A percentile compares a stretch with the other conserved stretches of the same genome.
These are phyloP conservation scores for Drosophila borborema DNA, from an alignment of 2,888 invertebrate species.

Conservation along the genomic window DNA sequence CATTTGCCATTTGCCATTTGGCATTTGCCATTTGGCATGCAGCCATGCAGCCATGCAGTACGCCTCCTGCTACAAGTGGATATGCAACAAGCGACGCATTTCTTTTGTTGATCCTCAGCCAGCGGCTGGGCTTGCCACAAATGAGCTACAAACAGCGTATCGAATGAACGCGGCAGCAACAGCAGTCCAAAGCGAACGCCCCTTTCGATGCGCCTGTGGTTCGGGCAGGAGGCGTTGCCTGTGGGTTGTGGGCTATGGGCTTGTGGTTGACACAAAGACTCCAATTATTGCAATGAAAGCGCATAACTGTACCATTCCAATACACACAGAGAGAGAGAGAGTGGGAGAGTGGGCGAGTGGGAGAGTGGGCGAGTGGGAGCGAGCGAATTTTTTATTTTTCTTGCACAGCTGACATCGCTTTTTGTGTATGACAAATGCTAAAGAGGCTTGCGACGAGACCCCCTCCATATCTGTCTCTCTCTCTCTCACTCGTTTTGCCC, in stretches of 20 bases:
- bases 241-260: not conserved
- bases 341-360: not conserved
- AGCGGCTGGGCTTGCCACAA: conserved; percentile 14
- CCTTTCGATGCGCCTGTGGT: not conserved
- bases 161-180: conserved; percentile 18
- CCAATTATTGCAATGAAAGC: conserved; percentile 58
- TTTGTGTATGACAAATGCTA: conserved; percentile 64
- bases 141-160: conserved; percentile 34
- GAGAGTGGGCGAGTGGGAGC: not conserved
- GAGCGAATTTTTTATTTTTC: conserved; percentile 49
- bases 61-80: conserved; percentile 11
- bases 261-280: conserved; percentile 33
- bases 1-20: conserved; percentile 18
- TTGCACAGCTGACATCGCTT: conserved; percentile 56
- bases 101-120: conserved; percentile 43
- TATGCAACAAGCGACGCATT: conserved; percentile 50
- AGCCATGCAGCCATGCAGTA: not conserved
- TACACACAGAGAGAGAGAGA: conserved; percentile 13
- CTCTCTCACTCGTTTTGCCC: not conserved
- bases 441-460: conserved; percentile 38
- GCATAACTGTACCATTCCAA: conserved; percentile 51
- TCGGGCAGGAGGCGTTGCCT: not conserved
- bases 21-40: not conserved
- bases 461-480: not conserved
- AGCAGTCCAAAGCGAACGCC: not conserved